phyloP scores from a whole-genome alignment of 1,140 invertebrate species.

The Vanessa tameamea region DNA sequence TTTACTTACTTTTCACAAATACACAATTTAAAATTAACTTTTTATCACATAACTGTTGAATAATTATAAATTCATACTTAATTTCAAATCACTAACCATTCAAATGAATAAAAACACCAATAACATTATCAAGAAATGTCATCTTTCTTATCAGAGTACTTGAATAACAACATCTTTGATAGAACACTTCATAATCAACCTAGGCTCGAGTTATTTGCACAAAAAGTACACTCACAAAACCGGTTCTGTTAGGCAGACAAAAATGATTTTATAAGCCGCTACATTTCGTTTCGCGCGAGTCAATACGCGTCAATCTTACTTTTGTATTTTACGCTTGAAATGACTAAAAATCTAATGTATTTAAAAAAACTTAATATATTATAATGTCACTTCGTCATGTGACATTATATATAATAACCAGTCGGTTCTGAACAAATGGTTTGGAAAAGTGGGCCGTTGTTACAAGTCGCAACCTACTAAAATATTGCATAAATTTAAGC shows the following conservation, averaged over 20 bases:
- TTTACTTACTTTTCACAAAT: too few species aligned
- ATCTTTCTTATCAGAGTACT: neutral
- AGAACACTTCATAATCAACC: neutral
- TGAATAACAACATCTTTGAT: neutral
- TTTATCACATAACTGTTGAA: too few species aligned
- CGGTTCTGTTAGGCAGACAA: neutral
- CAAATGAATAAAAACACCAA: too few species aligned
- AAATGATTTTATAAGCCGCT: neutral
- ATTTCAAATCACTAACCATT: too few species aligned
- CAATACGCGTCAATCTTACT: neutral
- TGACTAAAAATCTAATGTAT: neutral
- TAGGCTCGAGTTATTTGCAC: neutral
- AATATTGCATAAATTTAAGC: slow-evolving; percentile 18
- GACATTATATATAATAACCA: neutral
- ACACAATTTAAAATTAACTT: too few species aligned
- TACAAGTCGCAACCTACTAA: slow-evolving; percentile 20
- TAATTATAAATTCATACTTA: too few species aligned
- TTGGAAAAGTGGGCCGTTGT: slow-evolving; percentile 12
- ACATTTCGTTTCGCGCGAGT: neutral
- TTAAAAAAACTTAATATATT: neutral
- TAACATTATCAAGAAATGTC: too few species aligned
- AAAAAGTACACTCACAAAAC: slow-evolving; percentile 1
- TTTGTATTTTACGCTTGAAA: neutral
- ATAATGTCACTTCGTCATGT: neutral
- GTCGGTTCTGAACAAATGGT: slow-evolving; percentile 11